A percentile compares a stretch with the other conserved stretches of the same genome.
These are phyloP conservation scores for Aleiodes alternator DNA, from an alignment of 2,888 invertebrate species.

Conservation along the genomic window DNA sequence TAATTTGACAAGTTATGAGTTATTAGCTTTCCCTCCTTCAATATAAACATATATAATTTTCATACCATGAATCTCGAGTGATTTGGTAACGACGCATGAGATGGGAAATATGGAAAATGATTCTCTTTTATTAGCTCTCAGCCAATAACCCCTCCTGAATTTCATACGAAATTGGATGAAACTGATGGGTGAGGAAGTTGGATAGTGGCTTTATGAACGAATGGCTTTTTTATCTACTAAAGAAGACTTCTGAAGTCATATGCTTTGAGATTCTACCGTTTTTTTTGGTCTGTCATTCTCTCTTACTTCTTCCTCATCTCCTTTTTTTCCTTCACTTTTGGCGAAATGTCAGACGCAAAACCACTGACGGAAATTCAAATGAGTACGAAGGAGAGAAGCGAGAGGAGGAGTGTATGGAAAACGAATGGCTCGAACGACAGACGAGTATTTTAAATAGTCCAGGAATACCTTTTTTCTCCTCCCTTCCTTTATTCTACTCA, in stretches of 20 bases:
- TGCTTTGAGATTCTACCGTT: slow-evolving; percentile 37
- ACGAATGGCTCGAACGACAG: slow-evolving; percentile 43
- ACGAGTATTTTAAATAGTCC: slow-evolving; percentile 53
- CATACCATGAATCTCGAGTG: neutral
- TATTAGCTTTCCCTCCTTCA: slow-evolving; percentile 16
- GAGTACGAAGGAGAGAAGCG: slow-evolving; percentile 42
- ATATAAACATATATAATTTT: neutral
- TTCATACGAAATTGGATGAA: slow-evolving; percentile 60
- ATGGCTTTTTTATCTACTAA: neutral
- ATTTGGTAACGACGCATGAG: slow-evolving; percentile 5
- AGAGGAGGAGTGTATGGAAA: slow-evolving; percentile 38
- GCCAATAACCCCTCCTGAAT: slow-evolving; percentile 61
- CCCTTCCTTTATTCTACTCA: neutral
- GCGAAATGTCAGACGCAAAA: slow-evolving; percentile 56
- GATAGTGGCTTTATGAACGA: slow-evolving; percentile 24
- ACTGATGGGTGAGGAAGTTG: slow-evolving; percentile 32
- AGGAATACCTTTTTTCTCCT: slow-evolving; percentile 2
- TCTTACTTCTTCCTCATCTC: neutral
- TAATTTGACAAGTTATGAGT: slow-evolving; percentile 4
- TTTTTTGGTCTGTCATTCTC: slow-evolving; percentile 13
- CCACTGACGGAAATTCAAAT: slow-evolving; percentile 57
- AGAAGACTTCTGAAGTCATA: slow-evolving; percentile 42
- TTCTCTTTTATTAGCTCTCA: slow-evolving; percentile 56
- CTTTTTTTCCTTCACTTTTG: slow-evolving; percentile 23
- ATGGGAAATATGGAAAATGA: slow-evolving; percentile 6